Percentiles rank a stretch among this genome's conserved stretches.
These are phyloP conservation scores for Tilapia sparmanii DNA, from an alignment of 2,113 vertebrate species.

Conservation along the genomic window DNA sequence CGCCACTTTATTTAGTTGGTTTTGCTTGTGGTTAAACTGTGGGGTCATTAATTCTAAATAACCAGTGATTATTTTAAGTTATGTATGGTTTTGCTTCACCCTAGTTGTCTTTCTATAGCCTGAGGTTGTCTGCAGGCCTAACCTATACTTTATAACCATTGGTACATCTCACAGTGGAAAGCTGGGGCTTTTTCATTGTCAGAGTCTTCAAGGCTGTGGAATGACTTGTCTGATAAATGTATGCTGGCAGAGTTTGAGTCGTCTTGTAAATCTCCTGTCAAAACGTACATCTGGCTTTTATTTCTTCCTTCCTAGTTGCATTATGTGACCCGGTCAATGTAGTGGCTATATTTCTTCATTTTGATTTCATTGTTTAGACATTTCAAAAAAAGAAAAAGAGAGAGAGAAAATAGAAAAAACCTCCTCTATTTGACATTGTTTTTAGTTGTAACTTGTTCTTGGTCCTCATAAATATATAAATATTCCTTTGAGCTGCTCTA, in stretches of 20 bases:
- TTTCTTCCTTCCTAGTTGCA: not conserved
- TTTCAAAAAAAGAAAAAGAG: fast-evolving
- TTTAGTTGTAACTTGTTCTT: not conserved
- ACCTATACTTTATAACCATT: not conserved
- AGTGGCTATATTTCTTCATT: not conserved
- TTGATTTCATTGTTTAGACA: not conserved
- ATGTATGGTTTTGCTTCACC: not conserved
- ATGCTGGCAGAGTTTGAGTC: not conserved
- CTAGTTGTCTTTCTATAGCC: not conserved
- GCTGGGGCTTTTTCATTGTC: not conserved
- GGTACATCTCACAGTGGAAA: not conserved
- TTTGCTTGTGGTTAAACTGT: not conserved
- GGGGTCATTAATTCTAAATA: not conserved
- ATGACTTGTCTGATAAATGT: not conserved
- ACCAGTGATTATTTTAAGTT: not conserved
- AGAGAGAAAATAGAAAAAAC: not conserved
- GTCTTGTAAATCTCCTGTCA: not conserved
- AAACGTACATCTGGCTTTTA: not conserved
- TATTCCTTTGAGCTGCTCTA: not conserved
- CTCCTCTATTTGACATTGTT: not conserved
- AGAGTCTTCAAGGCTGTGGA: not conserved
- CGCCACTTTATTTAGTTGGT: not conserved
- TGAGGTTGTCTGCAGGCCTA: not conserved
- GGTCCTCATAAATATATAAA: not conserved
- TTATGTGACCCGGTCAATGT: not conserved